Conservation (phyloP, 1,140 invertebrate genomes). For the Araneus ventricosus region DNA sequence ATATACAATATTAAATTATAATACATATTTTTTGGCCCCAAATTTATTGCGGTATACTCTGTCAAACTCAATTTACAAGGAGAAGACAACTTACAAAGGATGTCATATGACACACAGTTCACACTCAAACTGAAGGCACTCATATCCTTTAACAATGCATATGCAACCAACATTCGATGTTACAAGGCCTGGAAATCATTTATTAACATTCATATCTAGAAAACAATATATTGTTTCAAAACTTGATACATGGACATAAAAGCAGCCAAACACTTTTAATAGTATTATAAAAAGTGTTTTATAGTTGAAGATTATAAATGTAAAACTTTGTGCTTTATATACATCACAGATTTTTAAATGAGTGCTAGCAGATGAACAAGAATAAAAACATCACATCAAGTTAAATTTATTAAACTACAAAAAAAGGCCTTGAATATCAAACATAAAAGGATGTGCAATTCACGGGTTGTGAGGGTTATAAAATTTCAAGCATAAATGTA, state of each 20-base stretch:
- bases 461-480: too few species aligned
- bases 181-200: neutral
- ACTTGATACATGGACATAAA: neutral
- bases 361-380: neutral
- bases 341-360: conserved; percentile 3
- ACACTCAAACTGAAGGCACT: neutral
- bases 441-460: too few species aligned
- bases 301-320: neutral
- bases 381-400: neutral
- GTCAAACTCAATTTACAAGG: neutral
- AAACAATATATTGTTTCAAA: neutral
- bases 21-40: conserved; percentile 17
- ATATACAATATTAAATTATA: neutral
- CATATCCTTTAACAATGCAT: neutral
- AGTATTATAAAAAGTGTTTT: neutral
- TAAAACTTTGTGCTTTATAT: neutral
- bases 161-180: neutral
- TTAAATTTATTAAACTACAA: too few species aligned
- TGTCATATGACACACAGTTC: neutral
- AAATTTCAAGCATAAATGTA: too few species aligned
- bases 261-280: neutral
- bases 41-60: neutral
- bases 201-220: neutral
- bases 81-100: neutral
- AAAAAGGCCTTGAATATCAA: too few species aligned